Base-by-base conservation (phyloP, 2,888 invertebrate genomes). In the Trissolcus japonicus region DNA sequence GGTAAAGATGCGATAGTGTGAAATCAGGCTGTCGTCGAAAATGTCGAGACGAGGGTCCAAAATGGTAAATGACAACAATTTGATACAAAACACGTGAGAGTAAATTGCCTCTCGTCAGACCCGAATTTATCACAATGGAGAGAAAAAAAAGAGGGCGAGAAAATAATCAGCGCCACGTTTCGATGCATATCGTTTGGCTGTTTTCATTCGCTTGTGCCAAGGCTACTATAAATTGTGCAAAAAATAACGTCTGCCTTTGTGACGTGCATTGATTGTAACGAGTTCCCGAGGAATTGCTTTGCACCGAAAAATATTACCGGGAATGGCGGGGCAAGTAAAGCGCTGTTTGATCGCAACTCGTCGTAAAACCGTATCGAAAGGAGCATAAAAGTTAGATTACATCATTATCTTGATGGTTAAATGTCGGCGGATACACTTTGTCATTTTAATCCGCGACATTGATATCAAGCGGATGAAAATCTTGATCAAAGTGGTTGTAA, bases 391-490 rank as follows among this genome's bases (percentile, higher is more conserved):
- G 29, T 57, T 57, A 50, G 68, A 68, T 63, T 63, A 75, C 75
- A 19, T 60, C 65, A 65, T 76, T 69, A 69, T 65, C 60, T 65
- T 41, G 50, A 51, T 67, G 51, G 68, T 75, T 68, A 63, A 57
- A 53, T 40, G 68, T 57, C 48, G 21, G 53, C 46, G 62, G 35
- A 62, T 35, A 61, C 55, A 21, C 65, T 63, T 69, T 68, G 68
- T 68, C 54, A 55, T 76, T 65, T 76, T 65, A 76, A 76, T 76
- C 65, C 65, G 60, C 48, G 53, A 61, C 69, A 76, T 65, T 60
- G 65, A 65, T 76, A 54, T 48, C 61, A 68, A 6, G 7, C 59
- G 63, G 65, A 76, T 69, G 69, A 65, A 60, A 72, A 73, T 68
- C 73, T 40, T 41, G 66, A 61, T 56, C 73, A 73, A 73, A 73